A percentile compares a stretch with the other conserved stretches of the same genome.
Conservation (phyloP, 1,140 invertebrate species). For the Drosophila ogumai region DNA sequence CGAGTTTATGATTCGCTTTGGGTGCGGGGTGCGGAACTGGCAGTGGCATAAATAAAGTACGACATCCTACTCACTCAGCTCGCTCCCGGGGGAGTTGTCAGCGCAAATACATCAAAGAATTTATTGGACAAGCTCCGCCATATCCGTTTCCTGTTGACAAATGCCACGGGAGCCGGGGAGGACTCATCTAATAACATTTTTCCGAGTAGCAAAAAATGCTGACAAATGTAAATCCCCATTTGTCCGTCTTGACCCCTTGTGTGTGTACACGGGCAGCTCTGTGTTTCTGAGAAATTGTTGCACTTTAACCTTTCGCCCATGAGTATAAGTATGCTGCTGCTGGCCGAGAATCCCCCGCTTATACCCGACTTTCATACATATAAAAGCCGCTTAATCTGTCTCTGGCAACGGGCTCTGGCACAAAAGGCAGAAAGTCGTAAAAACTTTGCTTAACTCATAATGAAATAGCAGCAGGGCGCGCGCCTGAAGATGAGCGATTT, state of each 20-base stretch:
- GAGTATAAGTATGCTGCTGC: slow-evolving; percentile 17
- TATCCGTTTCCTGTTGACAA: slow-evolving; percentile 53
- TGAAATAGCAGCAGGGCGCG: slow-evolving; percentile 44
- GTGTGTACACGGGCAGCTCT: slow-evolving; percentile 6
- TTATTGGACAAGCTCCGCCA: slow-evolving; percentile 52
- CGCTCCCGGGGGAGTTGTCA: slow-evolving; percentile 38
- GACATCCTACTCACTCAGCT: slow-evolving; percentile 14
- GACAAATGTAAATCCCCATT: slow-evolving; percentile 49
- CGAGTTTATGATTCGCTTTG: slow-evolving; percentile 46
- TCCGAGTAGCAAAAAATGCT: slow-evolving; percentile 22
- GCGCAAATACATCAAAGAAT: slow-evolving; percentile 54
- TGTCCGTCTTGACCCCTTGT: slow-evolving; percentile 18
- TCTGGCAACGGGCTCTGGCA: slow-evolving; percentile 16
- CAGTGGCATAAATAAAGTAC: slow-evolving; percentile 35
- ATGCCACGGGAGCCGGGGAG: slow-evolving; percentile 24
- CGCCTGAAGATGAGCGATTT: slow-evolving; percentile 42
- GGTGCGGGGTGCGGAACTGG: slow-evolving; percentile 19
- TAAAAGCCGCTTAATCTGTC: slow-evolving; percentile 37
- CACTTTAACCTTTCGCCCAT: slow-evolving; percentile 43
- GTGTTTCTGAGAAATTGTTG: slow-evolving; percentile 24
- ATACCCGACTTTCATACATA: background rate
- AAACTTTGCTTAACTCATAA: slow-evolving; percentile 46
- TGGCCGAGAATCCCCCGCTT: slow-evolving; percentile 4
- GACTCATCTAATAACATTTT: slow-evolving; percentile 42
- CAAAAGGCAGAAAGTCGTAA: slow-evolving; percentile 24